Evolutionary conservation across 1,140 invertebrate genomes (phyloP).

Genomic region (Nasonia longicornis): DNA sequence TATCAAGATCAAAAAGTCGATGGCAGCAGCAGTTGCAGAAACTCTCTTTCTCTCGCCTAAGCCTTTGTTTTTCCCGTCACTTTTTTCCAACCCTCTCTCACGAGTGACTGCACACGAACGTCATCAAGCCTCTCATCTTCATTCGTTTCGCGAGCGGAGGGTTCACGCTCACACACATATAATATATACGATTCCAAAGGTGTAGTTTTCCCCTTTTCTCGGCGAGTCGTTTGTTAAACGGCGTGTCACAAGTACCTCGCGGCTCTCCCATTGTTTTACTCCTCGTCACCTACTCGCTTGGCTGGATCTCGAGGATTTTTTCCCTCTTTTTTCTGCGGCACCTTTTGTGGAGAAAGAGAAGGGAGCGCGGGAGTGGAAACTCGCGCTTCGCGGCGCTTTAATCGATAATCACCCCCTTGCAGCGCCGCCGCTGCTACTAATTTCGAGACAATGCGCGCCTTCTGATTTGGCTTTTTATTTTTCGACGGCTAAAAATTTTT

Average conservation of each 20-base stretch:
- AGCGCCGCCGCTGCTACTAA: not conserved
- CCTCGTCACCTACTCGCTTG: slow-evolving; percentile 2
- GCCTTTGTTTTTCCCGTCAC: not conserved
- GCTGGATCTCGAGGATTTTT: slow-evolving; percentile 10
- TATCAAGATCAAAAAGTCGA: not conserved
- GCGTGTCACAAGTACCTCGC: slow-evolving; percentile 11
- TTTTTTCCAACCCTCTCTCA: not conserved
- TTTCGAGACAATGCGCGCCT: not conserved
- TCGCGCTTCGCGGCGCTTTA: not conserved
- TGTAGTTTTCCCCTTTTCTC: not conserved
- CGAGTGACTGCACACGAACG: not conserved
- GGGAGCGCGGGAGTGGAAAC: not conserved
- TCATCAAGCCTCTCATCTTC: not conserved
- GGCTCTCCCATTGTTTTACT: slow-evolving; percentile 23
- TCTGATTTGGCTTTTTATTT: not conserved
- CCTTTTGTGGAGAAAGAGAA: not conserved
- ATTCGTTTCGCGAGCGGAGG: slow-evolving; percentile 18
- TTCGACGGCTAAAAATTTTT: not conserved
- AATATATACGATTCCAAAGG: not conserved
- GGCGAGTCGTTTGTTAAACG: slow-evolving; percentile 26
- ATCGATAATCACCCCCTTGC: not conserved
- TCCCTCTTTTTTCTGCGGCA: not conserved
- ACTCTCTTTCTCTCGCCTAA: not conserved
- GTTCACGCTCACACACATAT: not conserved
- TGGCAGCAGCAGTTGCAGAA: not conserved